These are phyloP conservation scores for Diaprepes abbreviatus DNA, from an alignment of 2,888 invertebrate genomes.

Conservation along the genomic window DNA sequence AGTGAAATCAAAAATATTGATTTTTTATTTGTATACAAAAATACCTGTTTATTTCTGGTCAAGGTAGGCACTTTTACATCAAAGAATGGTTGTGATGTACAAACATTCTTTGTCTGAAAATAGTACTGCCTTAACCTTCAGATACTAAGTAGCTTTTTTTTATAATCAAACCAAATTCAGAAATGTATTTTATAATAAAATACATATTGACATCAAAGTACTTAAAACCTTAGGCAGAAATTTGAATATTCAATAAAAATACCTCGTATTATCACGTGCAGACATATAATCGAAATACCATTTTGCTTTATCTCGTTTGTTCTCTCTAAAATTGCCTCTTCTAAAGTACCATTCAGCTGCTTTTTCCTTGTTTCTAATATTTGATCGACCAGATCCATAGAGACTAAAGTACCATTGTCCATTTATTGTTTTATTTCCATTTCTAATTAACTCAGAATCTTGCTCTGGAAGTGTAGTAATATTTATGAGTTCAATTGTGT, in stretches of 20 bases:
- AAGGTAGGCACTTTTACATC: constrained; percentile 4
- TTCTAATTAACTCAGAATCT: constrained; percentile 31
- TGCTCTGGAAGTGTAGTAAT: constrained; percentile 30
- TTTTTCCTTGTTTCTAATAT: constrained; percentile 55
- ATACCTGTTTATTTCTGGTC: constrained; percentile 13
- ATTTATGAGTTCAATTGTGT: constrained; percentile 41
- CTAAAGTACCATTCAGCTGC: constrained; percentile 59
- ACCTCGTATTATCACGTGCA: constrained; percentile 50
- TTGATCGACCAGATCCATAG: constrained; percentile 55
- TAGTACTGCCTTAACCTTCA: background rate
- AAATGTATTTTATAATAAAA: constrained; percentile 14
- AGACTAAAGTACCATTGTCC: constrained; percentile 62
- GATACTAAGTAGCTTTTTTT: constrained; percentile 11
- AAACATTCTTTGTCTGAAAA: background rate
- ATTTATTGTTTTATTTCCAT: constrained; percentile 49
- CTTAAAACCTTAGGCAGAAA: background rate
- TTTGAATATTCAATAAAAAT: constrained; percentile 19
- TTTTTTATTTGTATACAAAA: constrained; percentile 17
- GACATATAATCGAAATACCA: constrained; percentile 64
- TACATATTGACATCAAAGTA: constrained; percentile 1
- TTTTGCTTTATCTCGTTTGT: constrained; percentile 58
- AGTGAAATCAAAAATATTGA: constrained; percentile 11
- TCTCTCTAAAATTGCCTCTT: constrained; percentile 55
- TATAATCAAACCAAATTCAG: background rate
- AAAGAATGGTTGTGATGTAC: constrained; percentile 1